Percentiles rank a stretch among this genome's conserved stretches.
phyloP scores from a whole-genome alignment of 1,140 invertebrate species.

The Conus betulinus region DNA sequence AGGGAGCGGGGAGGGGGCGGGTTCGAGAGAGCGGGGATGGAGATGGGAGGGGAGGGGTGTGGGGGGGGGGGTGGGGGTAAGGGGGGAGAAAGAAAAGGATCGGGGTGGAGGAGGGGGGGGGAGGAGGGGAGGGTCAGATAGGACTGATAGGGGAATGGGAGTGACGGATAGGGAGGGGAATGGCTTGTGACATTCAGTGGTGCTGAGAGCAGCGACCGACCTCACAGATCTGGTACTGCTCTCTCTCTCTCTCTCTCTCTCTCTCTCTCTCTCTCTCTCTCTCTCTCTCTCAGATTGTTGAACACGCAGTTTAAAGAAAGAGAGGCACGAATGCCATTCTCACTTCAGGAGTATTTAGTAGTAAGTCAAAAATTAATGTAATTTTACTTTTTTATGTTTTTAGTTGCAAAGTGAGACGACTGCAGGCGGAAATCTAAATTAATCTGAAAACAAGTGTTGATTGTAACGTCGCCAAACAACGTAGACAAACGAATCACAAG shows the following conservation, averaged over 20 bases:
- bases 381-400: no score
- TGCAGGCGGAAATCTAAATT: no score
- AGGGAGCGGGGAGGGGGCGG: background rate
- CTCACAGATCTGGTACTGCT: background rate
- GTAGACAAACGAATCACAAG: no score
- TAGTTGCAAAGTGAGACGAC: no score
- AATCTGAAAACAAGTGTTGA: no score
- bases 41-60: no score
- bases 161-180: background rate
- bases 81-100: background rate
- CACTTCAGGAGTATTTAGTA: no score
- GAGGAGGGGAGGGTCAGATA: background rate
- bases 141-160: background rate
- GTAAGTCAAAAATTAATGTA: no score
- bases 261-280: background rate
- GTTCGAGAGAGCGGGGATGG: background rate
- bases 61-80: no score
- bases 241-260: background rate
- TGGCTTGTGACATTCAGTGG: background rate
- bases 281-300: background rate
- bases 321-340: no score
- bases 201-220: background rate
- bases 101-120: background rate
- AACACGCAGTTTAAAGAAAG: no score
- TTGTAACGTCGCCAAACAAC: no score